A percentile compares a stretch with the other conserved stretches of the same genome.
These are phyloP conservation scores for Motacilla tschutschensis DNA, from an alignment of 2,113 vertebrate genomes.

Conservation along the genomic window DNA sequence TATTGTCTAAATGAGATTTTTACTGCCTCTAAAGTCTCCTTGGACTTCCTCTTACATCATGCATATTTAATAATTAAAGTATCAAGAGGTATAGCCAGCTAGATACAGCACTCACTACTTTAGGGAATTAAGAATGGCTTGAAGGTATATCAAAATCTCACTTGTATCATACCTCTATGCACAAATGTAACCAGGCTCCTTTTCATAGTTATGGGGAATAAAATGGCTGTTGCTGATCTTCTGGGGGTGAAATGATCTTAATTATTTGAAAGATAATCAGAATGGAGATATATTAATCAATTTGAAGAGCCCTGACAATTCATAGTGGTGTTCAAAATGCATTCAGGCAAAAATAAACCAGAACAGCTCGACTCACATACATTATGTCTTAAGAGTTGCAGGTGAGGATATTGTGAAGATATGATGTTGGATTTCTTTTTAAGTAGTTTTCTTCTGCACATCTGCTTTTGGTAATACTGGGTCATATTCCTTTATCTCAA, in stretches of 20 bases:
- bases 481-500: background rate
- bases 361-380: background rate
- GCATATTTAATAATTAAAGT: constrained; percentile 11
- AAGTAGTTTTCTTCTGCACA: background rate
- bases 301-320: constrained; percentile 17
- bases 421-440: background rate
- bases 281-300: background rate
- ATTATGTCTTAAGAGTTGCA: background rate
- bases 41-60: constrained; percentile 36
- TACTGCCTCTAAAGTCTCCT: constrained; percentile 52
- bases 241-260: background rate
- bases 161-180: background rate
- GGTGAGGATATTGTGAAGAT: background rate
- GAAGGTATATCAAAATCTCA: constrained; percentile 16
- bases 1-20: constrained; percentile 42
- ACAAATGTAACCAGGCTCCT: constrained; percentile 1
- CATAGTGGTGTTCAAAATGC: background rate
- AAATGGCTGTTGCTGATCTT: background rate
- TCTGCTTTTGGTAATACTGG: background rate
- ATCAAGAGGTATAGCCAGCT: background rate
- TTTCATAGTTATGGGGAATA: background rate
- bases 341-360: background rate
- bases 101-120: background rate
- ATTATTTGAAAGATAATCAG: constrained; percentile 39
- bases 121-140: constrained; percentile 22